Conservation (phyloP, 2,113 vertebrate species). For the Microcebus murinus region DNA sequence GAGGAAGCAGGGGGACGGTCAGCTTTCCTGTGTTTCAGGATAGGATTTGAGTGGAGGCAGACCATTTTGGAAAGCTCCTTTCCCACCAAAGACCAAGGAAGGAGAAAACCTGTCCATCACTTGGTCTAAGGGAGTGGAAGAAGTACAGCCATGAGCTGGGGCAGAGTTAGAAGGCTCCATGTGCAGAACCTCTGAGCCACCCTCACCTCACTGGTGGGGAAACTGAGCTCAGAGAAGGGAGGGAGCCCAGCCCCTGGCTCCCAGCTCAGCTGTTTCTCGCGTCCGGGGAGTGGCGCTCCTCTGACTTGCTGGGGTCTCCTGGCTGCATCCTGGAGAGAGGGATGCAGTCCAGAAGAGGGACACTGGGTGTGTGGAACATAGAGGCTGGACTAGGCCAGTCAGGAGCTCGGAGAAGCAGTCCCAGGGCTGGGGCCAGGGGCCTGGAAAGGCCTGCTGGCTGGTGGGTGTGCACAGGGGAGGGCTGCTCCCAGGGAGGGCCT, state of each 20-base stretch:
- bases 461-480: not conserved
- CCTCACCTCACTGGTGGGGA: not conserved
- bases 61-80: not conserved
- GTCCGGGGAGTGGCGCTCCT: not conserved
- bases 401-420: not conserved
- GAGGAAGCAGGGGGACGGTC: not conserved
- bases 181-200: not conserved
- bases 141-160: too few relatives aligned
- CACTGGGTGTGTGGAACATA: not conserved
- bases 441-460: not conserved
- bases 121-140: not conserved
- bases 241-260: not conserved
- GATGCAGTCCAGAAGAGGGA: not conserved
- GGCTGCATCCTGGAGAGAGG: constrained; percentile 15
- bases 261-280: too few relatives aligned
- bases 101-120: not conserved
- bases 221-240: not conserved
- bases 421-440: not conserved
- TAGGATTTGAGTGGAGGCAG: not conserved
- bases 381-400: not conserved
- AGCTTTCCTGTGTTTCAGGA: not conserved
- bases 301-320: not conserved
- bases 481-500: not conserved
- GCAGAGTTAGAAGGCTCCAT: accelerated
- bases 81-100: not conserved